Evolutionary conservation across 2,113 vertebrate species (phyloP).

Genomic region (Pteronura brasiliensis): DNA sequence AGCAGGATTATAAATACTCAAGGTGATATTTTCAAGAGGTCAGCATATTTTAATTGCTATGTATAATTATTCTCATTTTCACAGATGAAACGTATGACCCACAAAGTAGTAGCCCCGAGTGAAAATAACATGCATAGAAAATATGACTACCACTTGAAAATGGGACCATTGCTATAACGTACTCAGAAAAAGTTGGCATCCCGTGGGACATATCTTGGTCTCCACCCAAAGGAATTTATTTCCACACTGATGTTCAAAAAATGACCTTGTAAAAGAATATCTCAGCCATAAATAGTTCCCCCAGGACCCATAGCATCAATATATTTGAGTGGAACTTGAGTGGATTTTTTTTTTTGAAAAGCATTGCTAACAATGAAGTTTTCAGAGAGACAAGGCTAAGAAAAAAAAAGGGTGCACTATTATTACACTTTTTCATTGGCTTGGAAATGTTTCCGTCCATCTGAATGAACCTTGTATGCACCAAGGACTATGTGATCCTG

Average conservation of each 20-base stretch:
- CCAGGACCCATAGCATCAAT: not conserved
- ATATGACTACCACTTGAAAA: slow-evolving; percentile 2
- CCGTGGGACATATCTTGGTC: not conserved
- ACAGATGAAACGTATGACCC: slow-evolving; percentile 19
- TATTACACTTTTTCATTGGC: not conserved
- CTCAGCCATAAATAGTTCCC: not conserved
- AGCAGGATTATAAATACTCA: slow-evolving; percentile 50
- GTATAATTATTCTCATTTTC: slow-evolving; percentile 48
- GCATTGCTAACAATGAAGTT: not conserved
- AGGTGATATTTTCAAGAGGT: slow-evolving; percentile 55
- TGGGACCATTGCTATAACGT: not conserved
- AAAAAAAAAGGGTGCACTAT: not conserved
- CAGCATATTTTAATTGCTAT: slow-evolving; percentile 46
- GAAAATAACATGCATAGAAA: slow-evolving; percentile 27
- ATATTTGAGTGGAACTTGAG: not conserved
- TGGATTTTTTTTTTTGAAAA: not conserved
- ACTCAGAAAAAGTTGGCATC: slow-evolving; percentile 32
- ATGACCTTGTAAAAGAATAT: slow-evolving; percentile 28
- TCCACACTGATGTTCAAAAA: slow-evolving; percentile 41
- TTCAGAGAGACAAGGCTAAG: slow-evolving; percentile 16
- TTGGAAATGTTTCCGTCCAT: not conserved
- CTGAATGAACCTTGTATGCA: not conserved
- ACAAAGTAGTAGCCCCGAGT: slow-evolving; percentile 28
- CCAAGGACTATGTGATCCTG: not conserved
- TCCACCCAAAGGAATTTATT: slow-evolving; percentile 40